Conservation (phyloP, 2,888 invertebrate genomes). For the Lobophora halterata region DNA sequence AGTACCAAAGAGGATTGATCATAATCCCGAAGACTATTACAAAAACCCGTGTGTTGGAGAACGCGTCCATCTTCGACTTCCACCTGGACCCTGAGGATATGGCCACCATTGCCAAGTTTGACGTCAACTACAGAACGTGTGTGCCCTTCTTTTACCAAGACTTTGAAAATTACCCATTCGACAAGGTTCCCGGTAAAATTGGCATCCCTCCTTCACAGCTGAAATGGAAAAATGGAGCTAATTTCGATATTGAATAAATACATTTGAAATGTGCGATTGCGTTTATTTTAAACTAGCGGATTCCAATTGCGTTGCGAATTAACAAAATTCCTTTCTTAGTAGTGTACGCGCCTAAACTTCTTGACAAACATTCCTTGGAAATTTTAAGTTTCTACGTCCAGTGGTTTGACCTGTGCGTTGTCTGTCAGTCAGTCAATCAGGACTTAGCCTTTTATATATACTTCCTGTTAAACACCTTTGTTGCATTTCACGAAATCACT, state of each 20-base stretch:
- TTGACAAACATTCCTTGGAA: too few species aligned
- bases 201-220: conserved; percentile 39
- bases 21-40: conserved; percentile 56
- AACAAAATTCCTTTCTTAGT: too few species aligned
- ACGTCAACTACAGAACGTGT: conserved; percentile 47
- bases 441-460: too few species aligned
- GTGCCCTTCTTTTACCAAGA: conserved; percentile 44
- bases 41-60: conserved; percentile 47
- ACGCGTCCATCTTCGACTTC: conserved; percentile 60
- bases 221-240: conserved; percentile 50
- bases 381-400: too few species aligned
- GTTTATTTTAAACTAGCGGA: too few species aligned
- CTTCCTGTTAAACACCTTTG: too few species aligned
- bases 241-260: neutral
- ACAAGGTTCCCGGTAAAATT: conserved; percentile 34
- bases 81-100: conserved; percentile 20
- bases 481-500: too few species aligned
- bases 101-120: conserved; percentile 40
- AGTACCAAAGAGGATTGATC: conserved; percentile 55
- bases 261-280: too few species aligned
- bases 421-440: too few species aligned
- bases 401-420: too few species aligned
- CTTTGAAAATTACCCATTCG: conserved; percentile 50
- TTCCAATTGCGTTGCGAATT: too few species aligned
- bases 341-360: too few species aligned